Evolutionary conservation across 2,113 vertebrate species (phyloP), one percentile per base, ranked within the genome.

Genomic region (Neotoma lepida): DNA sequence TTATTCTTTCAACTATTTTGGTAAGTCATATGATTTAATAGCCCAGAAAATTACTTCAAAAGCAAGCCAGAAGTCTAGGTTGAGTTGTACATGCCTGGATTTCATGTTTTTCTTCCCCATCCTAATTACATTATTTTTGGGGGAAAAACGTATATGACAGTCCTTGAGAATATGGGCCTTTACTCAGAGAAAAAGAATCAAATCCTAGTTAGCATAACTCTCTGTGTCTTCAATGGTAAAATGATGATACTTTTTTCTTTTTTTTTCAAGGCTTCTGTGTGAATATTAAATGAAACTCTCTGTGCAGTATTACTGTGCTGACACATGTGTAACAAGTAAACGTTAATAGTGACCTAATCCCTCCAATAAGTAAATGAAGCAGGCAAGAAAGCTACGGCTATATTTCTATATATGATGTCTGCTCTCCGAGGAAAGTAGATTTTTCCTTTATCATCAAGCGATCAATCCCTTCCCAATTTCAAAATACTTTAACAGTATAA

Each of bases 361-460:
- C 78, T 92, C 61, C 10, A 87, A 78, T 71, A 82, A 92, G 35
- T 77, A 89, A 77, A 76, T n/a, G 39, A 94, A 49, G 17, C 78
- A 86, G 20, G 3, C 6, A 46, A 82, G 39, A 70, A 2, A 5
- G 56, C 17, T n/a, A 46, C 5, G 85, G 58, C 73, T 86, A 2
- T 13, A 41, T 80, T 54, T 66, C 74, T 49, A 89, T 93, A 90
- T 63, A 61, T 82, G 26, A 5, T 77, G n/a, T 44, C 64, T 58
- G 8, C 51, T 66, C 10, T n/a, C 18, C 49, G 80, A n/a, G 17
- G 39, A 86, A 94, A 90, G 17, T 51, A 92, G 39, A 28, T 73
- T 91, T 4, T 82, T 41, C 64, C 80, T 91, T 92, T 58, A 56
- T 14, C 71, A 46, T 84, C 13, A 61, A 22, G 51, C 73, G 30